These are phyloP conservation scores for Aleiodes testaceus DNA, from an alignment of 2,888 invertebrate species.

Conservation along the genomic window DNA sequence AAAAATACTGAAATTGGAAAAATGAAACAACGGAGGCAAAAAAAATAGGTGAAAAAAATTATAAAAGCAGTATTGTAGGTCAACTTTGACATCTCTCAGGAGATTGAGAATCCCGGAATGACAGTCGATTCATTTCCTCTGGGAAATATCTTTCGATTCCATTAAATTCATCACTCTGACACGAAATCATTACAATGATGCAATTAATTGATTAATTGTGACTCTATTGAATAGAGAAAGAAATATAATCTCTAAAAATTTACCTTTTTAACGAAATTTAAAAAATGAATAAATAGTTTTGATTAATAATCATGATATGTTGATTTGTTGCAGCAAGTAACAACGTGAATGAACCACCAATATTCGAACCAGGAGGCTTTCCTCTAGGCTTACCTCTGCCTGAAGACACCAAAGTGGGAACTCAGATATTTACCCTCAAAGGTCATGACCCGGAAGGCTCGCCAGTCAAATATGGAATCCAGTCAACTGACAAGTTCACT, in stretches of 20 bases:
- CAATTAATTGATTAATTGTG: too few relatives aligned
- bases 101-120: not conserved
- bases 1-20: not conserved
- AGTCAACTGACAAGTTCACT: slow-evolving; percentile 86
- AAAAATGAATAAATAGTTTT: not conserved
- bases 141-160: not conserved
- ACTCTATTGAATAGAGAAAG: too few relatives aligned
- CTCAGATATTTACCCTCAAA: slow-evolving; percentile 84
- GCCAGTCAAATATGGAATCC: slow-evolving; percentile 81
- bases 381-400: slow-evolving; percentile 76
- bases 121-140: not conserved
- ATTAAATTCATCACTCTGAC: too few relatives aligned
- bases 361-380: slow-evolving; percentile 66
- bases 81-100: not conserved
- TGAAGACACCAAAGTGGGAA: slow-evolving; percentile 86
- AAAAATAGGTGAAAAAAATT: too few relatives aligned
- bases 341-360: slow-evolving; percentile 71
- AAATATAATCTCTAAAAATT: too few relatives aligned
- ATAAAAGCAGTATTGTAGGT: too few relatives aligned
- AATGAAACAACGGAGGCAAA: too few relatives aligned
- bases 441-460: slow-evolving; percentile 89
- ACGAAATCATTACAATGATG: too few relatives aligned
- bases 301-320: not conserved
- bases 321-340: slow-evolving; percentile 62
- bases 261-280: not conserved